phyloP scores from a whole-genome alignment of 2,113 vertebrate species.

The Coracopsis vasa region DNA sequence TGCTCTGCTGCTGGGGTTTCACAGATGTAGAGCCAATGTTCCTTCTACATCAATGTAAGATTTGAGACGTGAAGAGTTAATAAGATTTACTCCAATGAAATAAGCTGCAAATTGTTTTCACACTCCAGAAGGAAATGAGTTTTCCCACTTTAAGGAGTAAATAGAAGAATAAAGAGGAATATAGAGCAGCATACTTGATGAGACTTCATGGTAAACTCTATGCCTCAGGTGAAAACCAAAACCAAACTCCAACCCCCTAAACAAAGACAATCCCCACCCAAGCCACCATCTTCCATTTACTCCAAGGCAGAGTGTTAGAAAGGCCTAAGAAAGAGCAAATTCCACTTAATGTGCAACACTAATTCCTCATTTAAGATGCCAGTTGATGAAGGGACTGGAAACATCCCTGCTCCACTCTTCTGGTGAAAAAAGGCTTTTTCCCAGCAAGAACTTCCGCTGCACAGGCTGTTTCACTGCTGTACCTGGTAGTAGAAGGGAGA shows the following conservation, averaged over 20 bases:
- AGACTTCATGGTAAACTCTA: neutral
- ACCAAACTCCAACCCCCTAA: neutral
- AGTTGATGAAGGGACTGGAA: neutral
- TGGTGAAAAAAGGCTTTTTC: neutral
- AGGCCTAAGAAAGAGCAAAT: neutral
- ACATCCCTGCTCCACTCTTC: neutral
- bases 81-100: neutral
- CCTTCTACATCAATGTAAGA: neutral
- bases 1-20: neutral
- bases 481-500: neutral
- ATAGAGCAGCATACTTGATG: neutral
- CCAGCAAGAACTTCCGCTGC: neutral
- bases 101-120: neutral
- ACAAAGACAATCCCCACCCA: neutral
- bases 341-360: neutral
- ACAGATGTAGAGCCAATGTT: fast-evolving
- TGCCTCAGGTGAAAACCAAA: neutral
- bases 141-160: neutral
- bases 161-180: neutral
- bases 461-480: neutral
- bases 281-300: neutral
- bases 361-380: neutral
- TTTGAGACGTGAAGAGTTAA: neutral
- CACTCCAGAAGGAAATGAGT: slow-evolving; percentile 31
- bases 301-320: fast-evolving